phyloP scores from a whole-genome alignment of 2,888 invertebrate genomes.

The Pegoplata infirma region DNA sequence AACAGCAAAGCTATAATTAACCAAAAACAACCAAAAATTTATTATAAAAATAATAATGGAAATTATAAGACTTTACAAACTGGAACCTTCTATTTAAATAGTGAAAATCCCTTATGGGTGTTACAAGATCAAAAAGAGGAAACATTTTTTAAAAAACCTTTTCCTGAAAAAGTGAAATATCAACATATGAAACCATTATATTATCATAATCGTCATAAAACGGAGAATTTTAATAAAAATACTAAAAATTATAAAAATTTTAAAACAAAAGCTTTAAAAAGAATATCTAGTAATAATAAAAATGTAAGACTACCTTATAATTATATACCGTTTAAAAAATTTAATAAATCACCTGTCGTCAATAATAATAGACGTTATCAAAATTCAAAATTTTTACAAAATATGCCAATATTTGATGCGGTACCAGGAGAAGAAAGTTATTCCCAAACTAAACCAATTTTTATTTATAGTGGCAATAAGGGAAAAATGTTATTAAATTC shows the following conservation, averaged over 20 bases:
- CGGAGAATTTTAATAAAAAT: not conserved
- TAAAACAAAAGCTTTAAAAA: slow-evolving; percentile 18
- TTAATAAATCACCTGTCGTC: not conserved
- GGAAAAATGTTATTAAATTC: slow-evolving; percentile 74
- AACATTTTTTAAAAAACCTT: not conserved
- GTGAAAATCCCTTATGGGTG: slow-evolving; percentile 73
- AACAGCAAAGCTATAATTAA: not conserved
- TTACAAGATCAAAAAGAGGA: slow-evolving; percentile 68
- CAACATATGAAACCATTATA: not conserved
- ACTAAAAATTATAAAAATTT: slow-evolving; percentile 7
- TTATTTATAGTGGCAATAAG: slow-evolving; percentile 72
- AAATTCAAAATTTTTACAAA: slow-evolving; percentile 43
- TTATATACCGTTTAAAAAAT: slow-evolving; percentile 60
- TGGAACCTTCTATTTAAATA: slow-evolving; percentile 64
- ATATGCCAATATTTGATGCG: slow-evolving; percentile 69
- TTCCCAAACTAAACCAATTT: slow-evolving; percentile 63
- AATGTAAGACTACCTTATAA: slow-evolving; percentile 67
- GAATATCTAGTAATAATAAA: not conserved
- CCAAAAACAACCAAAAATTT: not conserved
- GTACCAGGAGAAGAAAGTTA: slow-evolving; percentile 65
- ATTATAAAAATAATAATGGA: not conserved
- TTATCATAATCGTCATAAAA: not conserved
- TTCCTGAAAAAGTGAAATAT: slow-evolving; percentile 2
- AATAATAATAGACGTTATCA: slow-evolving; percentile 21
- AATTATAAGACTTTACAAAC: slow-evolving; percentile 42